Conservation (phyloP, 2,113 vertebrate genomes). For the Montifringilla adamsi region DNA sequence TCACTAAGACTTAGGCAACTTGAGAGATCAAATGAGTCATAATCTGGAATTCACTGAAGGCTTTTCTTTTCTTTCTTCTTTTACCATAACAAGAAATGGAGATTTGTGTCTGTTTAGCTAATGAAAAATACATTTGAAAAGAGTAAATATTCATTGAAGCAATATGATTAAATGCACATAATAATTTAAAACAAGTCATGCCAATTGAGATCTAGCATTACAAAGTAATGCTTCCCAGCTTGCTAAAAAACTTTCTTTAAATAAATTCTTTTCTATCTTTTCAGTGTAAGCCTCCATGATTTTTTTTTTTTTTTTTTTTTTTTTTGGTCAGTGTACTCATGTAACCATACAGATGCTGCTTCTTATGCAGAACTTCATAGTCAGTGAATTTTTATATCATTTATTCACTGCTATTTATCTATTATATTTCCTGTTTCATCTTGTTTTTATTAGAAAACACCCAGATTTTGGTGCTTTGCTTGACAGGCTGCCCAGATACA, state of each 20-base stretch:
- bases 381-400: background rate
- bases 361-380: background rate
- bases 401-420: background rate
- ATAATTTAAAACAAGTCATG: background rate
- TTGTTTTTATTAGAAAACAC: background rate
- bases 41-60: background rate
- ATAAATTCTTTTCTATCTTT: background rate
- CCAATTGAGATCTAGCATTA: background rate
- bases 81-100: background rate
- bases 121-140: constrained; percentile 11
- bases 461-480: fast-evolving
- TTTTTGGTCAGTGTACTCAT: background rate
- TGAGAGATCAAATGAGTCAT: constrained; percentile 28
- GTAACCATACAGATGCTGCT: background rate
- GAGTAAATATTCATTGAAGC: constrained; percentile 7
- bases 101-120: background rate
- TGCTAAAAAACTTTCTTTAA: background rate
- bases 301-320: background rate
- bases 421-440: background rate
- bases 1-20: background rate
- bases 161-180: background rate
- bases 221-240: background rate
- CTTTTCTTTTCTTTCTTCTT: constrained; percentile 12
- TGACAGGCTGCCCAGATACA: background rate
- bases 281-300: background rate